A percentile compares a stretch with the other conserved stretches of the same genome.
Conservation (phyloP, 2,113 vertebrate genomes). For the Phaetusa simplex region DNA sequence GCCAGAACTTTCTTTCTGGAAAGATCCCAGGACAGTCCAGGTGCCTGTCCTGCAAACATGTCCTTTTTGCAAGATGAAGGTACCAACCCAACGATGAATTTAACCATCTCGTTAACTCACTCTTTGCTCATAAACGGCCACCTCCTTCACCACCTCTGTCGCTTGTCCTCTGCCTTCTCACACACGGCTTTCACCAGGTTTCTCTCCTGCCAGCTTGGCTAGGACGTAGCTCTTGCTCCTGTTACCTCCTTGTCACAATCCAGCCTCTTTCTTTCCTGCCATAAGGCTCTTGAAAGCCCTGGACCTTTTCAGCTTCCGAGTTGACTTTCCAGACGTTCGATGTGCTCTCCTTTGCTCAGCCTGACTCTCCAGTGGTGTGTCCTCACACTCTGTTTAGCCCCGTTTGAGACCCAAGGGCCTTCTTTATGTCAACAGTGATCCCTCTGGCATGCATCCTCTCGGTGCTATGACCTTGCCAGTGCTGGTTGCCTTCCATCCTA, state of each 20-base stretch:
- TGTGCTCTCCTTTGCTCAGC: background rate
- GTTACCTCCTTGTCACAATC: background rate
- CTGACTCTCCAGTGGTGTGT: background rate
- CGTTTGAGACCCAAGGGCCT: background rate
- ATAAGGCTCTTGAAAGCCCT: background rate
- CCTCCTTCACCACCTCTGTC: background rate
- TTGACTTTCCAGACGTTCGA: background rate
- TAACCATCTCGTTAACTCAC: background rate
- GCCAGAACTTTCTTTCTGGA: background rate
- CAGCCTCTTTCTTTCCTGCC: background rate
- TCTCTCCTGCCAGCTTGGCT: background rate
- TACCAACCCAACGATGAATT: background rate
- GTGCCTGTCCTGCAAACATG: background rate
- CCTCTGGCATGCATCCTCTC: background rate
- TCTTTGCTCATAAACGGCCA: background rate
- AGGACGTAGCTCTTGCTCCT: background rate
- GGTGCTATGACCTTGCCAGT: background rate
- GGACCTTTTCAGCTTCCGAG: background rate
- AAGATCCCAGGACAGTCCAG: background rate
- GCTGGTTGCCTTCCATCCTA: background rate
- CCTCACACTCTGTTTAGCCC: background rate
- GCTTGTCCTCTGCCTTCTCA: background rate
- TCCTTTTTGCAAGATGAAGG: background rate
- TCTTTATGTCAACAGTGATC: background rate
- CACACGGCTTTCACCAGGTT: background rate